Evolutionary conservation across 1,140 invertebrate genomes (phyloP).

Genomic region (Oncopodura yosiiana): DNA sequence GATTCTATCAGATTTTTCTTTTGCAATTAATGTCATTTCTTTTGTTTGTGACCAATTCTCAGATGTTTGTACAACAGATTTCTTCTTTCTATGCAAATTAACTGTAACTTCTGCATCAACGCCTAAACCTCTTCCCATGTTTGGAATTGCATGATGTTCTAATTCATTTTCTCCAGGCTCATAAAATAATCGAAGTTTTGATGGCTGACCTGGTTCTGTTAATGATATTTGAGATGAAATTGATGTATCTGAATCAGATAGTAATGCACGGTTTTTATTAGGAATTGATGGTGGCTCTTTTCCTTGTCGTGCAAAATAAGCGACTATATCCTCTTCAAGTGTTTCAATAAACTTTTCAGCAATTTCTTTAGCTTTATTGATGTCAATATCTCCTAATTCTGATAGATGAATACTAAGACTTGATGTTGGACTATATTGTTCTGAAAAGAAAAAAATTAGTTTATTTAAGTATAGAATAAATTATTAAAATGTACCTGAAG

Average conservation of each 20-base stretch:
- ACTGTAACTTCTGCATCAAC: neutral
- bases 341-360: constrained; percentile 1
- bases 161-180: neutral
- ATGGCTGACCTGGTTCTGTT: constrained; percentile 12
- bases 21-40: neutral
- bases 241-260: too few relatives aligned
- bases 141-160: neutral
- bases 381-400: too few relatives aligned
- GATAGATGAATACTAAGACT: too few relatives aligned
- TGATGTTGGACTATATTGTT: too few relatives aligned
- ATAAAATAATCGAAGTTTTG: constrained; percentile 12
- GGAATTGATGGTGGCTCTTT: too few relatives aligned
- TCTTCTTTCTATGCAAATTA: neutral
- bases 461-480: too few relatives aligned
- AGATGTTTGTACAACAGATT: too few relatives aligned
- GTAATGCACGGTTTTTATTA: too few relatives aligned
- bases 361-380: constrained; percentile 1
- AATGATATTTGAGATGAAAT: neutral
- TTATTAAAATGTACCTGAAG: too few relatives aligned
- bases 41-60: constrained; percentile 3
- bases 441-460: too few relatives aligned
- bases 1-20: constrained; percentile 1
- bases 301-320: neutral
- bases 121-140: neutral
- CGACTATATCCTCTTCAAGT: constrained; percentile 7